Conservation (phyloP, 2,113 vertebrate genomes). For the Murina feae region DNA sequence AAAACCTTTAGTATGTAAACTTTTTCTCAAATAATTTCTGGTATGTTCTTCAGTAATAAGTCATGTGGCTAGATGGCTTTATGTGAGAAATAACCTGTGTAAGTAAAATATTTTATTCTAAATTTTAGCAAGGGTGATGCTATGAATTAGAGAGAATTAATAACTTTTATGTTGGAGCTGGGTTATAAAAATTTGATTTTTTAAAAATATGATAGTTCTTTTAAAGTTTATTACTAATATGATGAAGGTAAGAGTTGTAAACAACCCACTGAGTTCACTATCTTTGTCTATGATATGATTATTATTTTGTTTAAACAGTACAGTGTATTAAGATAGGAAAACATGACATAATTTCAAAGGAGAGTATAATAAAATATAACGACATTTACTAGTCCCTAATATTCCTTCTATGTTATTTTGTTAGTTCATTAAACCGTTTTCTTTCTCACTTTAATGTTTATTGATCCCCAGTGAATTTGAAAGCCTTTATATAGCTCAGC, state of each 20-base stretch:
- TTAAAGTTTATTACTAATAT: background rate
- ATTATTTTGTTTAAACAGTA: constrained; percentile 42
- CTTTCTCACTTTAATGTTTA: constrained; percentile 61
- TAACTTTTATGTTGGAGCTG: background rate
- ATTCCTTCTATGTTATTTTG: constrained; percentile 54
- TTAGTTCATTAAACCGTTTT: constrained; percentile 68
- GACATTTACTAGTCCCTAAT: constrained; percentile 36
- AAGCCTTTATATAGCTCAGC: constrained; percentile 56
- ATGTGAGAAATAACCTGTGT: background rate
- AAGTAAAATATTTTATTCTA: constrained; percentile 31
- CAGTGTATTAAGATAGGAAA: background rate
- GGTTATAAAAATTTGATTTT: background rate
- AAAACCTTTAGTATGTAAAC: background rate
- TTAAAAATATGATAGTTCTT: background rate
- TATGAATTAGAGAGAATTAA: background rate
- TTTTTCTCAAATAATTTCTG: background rate
- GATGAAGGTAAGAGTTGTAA: background rate
- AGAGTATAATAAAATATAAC: constrained; percentile 54
- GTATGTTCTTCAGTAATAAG: background rate
- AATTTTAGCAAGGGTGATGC: background rate
- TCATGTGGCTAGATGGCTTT: background rate
- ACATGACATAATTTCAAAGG: constrained; percentile 27
- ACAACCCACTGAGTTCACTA: background rate
- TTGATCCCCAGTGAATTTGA: constrained; percentile 58
- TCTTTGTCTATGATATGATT: background rate